These are phyloP conservation scores for Choloepus hoffmanni DNA, from an alignment of 2,113 vertebrate genomes.

Conservation along the genomic window DNA sequence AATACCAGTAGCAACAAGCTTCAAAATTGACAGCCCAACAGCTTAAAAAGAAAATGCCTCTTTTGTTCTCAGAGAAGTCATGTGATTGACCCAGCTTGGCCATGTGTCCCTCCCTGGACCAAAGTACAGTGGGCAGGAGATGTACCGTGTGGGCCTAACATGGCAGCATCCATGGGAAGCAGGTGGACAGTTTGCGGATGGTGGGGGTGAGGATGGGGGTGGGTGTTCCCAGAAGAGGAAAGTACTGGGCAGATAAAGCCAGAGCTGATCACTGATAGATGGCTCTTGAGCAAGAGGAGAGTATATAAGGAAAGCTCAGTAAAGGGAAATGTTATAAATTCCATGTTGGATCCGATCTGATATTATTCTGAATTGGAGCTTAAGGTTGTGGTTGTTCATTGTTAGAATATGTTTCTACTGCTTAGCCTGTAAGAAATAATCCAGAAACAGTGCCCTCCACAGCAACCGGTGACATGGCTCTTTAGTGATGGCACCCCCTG, in stretches of 20 bases:
- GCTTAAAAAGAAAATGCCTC: neutral
- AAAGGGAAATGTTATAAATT: neutral
- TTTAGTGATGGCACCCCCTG: neutral
- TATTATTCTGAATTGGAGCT: neutral
- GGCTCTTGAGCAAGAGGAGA: neutral
- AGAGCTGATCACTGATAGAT: neutral
- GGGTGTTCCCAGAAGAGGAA: neutral
- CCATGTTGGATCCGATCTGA: neutral
- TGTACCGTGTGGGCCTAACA: fast-evolving
- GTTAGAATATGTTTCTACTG: neutral
- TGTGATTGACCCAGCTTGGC: neutral
- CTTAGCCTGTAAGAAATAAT: neutral
- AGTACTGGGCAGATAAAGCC: neutral
- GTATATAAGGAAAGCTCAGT: neutral
- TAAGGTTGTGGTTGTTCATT: neutral
- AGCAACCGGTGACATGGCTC: neutral
- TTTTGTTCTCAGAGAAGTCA: neutral
- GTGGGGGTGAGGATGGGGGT: neutral
- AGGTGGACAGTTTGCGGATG: neutral
- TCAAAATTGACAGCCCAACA: neutral
- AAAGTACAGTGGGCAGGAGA: neutral
- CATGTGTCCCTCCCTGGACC: neutral
- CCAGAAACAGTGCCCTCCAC: neutral
- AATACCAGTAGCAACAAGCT: neutral
- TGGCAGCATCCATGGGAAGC: neutral